Conservation (phyloP, 2,888 invertebrate genomes). For the Epinotia bilunana region DNA sequence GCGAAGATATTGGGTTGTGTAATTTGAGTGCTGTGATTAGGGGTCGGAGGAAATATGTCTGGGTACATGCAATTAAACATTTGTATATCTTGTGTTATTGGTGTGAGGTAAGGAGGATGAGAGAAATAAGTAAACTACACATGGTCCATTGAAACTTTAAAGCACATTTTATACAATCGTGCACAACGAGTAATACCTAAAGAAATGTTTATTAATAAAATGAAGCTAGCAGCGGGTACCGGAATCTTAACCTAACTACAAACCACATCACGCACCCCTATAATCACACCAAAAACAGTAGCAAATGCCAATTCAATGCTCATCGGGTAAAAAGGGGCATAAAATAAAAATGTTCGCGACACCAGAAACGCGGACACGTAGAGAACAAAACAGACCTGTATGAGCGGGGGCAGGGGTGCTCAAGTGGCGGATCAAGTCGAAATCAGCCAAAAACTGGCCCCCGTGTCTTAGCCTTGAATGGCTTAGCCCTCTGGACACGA, state of each 20-base stretch:
- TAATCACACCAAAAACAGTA: conserved; percentile 30
- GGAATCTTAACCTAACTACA: conserved; percentile 23
- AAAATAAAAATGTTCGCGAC: conserved; percentile 42
- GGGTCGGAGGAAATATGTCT: not conserved
- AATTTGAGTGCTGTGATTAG: conserved; percentile 25
- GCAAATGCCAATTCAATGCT: conserved; percentile 32
- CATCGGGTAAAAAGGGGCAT: conserved; percentile 21
- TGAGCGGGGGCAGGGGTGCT: conserved; percentile 52
- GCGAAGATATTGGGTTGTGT: conserved; percentile 17
- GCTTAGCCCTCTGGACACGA: conserved; percentile 83
- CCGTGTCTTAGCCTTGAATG: conserved; percentile 83
- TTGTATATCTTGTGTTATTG: not conserved
- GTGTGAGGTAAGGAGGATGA: too few relatives aligned
- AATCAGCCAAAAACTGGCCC: conserved; percentile 82
- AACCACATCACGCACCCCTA: conserved; percentile 27
- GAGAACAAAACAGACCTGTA: conserved; percentile 40
- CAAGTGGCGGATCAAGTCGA: conserved; percentile 71
- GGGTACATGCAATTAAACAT: not conserved
- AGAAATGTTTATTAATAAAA: not conserved
- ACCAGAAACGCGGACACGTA: conserved; percentile 39
- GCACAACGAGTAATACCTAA: not conserved
- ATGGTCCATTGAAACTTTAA: too few relatives aligned
- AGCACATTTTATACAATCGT: not conserved
- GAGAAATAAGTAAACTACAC: too few relatives aligned
- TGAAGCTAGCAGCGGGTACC: not conserved